Evolutionary conservation across 2,888 invertebrate species (phyloP).

Genomic region (Lepas anatifera): DNA sequence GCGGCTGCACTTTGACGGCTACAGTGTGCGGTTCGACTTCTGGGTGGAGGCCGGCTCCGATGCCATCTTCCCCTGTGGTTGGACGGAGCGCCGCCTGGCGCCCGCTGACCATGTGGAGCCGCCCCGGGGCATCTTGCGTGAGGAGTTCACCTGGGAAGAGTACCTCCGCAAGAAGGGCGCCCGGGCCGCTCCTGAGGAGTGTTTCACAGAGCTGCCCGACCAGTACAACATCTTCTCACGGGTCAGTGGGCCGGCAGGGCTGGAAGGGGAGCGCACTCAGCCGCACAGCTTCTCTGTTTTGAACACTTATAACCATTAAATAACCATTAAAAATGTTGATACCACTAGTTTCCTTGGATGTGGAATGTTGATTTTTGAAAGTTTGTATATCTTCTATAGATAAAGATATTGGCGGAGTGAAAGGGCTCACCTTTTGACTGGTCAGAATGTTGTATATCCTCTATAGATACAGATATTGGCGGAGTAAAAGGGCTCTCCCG

Average conservation of each 20-base stretch:
- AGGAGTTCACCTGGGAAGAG: slow-evolving; percentile 64
- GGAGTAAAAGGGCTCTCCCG: too few relatives aligned
- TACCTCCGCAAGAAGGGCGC: slow-evolving; percentile 65
- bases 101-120: slow-evolving; percentile 53
- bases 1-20: slow-evolving; percentile 83
- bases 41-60: slow-evolving; percentile 88
- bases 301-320: too few relatives aligned
- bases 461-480: too few relatives aligned
- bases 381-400: too few relatives aligned
- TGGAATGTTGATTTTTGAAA: too few relatives aligned
- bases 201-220: neutral
- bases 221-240: neutral
- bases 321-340: too few relatives aligned
- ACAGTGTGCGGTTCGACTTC: slow-evolving; percentile 74
- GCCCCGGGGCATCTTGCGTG: slow-evolving; percentile 49
- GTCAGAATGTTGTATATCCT: too few relatives aligned
- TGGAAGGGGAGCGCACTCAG: too few relatives aligned
- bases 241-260: neutral
- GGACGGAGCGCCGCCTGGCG: slow-evolving; percentile 68
- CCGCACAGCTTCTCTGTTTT: too few relatives aligned
- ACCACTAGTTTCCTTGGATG: too few relatives aligned
- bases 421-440: too few relatives aligned
- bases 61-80: slow-evolving; percentile 85
- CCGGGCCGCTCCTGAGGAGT: slow-evolving; percentile 52
- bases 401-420: too few relatives aligned